Base-by-base conservation (phyloP, 2,113 vertebrate species). In the Pelecanoides urinatrix region DNA sequence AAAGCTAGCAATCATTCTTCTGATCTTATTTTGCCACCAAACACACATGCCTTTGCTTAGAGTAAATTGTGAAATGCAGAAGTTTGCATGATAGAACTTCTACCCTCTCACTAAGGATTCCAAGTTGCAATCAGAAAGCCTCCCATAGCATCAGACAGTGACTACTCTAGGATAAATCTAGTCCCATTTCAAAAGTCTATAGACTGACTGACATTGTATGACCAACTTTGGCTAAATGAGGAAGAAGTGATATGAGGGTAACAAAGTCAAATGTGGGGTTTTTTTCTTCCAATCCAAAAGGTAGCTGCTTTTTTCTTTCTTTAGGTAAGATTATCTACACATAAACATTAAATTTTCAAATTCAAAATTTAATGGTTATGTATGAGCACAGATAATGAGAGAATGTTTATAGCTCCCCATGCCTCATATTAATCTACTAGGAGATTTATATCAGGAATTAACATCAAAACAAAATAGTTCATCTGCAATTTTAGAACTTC, bases 361-460 rank as follows among this genome's bases (percentile, higher is more conserved):
- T 55, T 67, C 32, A 88, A 90, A 96, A 92, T 92, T 58, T 74
- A 94, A 93, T 83, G 78, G 44, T 86, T 86, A 89, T 66, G 63
- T 53, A 91, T 25, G 32, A 90, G 82, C 62, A 94, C 94, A 97
- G 97, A 95, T 94, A 85, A 96, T 97, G 95, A 96, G 40, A 95
- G 96, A 97, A 97, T 97, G 97, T 91, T 94, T 79, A 50, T 11
- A 85, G 91, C 87, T 97, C 94, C 97, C 96, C 96, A 45, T 36
- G 42, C 50, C 58, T 90, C 42, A 40, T 27, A 71, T 22, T 62
- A 58, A 89, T 58, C 14, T 74, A 61, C 45, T 29, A 42, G 23
- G 84, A 87, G 20, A 85, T 90, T 70, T 78, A 15, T 15, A 76
- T 42, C 21, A 66, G 19, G 29, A 88, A 83, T 87, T 82, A 87